phyloP scores from a whole-genome alignment of 2,888 invertebrate species.

The Philereme transversata region DNA sequence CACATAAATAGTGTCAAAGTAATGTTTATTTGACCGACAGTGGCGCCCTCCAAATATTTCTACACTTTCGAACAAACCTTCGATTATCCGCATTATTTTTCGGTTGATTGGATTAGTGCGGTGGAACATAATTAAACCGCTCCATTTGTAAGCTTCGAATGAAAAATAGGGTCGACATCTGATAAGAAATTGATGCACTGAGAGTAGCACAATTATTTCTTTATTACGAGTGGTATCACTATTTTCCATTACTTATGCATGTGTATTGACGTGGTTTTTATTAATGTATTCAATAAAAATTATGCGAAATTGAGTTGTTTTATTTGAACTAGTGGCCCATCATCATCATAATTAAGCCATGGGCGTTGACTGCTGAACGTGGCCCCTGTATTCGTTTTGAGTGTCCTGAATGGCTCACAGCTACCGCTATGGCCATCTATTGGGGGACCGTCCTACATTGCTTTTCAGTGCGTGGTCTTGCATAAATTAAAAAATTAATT shows the following conservation, averaged over 20 bases:
- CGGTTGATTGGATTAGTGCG: constrained; percentile 11
- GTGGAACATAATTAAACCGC: not conserved
- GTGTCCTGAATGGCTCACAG: no score
- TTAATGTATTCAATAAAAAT: constrained; percentile 74
- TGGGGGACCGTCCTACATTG: no score
- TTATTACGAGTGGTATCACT: constrained; percentile 62
- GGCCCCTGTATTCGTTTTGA: no score
- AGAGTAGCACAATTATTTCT: constrained; percentile 59
- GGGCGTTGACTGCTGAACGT: no score
- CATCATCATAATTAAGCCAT: not conserved
- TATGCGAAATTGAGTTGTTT: constrained; percentile 47
- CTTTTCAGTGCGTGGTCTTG: no score
- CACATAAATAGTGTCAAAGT: no score
- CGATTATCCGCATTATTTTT: constrained; percentile 3
- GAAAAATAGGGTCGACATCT: constrained; percentile 22
- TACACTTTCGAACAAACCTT: not conserved
- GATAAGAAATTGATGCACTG: constrained; percentile 51
- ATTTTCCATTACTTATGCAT: constrained; percentile 63
- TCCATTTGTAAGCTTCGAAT: constrained; percentile 4
- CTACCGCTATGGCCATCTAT: no score
- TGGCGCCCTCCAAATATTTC: no score
- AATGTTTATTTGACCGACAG: no score
- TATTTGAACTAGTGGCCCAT: constrained; percentile 42
- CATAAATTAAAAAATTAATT: no score
- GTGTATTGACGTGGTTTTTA: constrained; percentile 79